Evolutionary conservation across 2,888 invertebrate genomes (phyloP).

Genomic region (Lampropteryx suffumata): DNA sequence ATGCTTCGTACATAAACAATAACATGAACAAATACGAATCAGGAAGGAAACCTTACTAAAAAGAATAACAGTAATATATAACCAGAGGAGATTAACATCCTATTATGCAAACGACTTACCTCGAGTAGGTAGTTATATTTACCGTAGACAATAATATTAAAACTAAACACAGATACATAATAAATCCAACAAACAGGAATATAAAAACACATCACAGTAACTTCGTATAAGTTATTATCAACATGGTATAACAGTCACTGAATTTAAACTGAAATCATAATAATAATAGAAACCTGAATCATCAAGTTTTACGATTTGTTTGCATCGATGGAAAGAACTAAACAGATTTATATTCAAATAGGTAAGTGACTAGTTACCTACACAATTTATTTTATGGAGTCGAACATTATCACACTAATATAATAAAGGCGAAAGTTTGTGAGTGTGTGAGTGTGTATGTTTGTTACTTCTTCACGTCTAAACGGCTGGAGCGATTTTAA

Average conservation of each 20-base stretch:
- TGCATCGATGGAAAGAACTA: conserved; percentile 26
- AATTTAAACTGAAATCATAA: too few relatives aligned
- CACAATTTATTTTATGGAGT: background rate
- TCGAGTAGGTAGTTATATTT: conserved; percentile 4
- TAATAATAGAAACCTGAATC: conserved; percentile 38
- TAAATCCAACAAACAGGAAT: conserved; percentile 7
- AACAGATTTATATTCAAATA: too few relatives aligned
- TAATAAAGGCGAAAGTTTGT: too few relatives aligned
- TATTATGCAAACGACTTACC: conserved; percentile 12
- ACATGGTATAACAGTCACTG: background rate
- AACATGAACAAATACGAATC: conserved; percentile 10
- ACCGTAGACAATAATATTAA: conserved; percentile 7
- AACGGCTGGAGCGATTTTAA: too few relatives aligned
- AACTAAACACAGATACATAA: background rate
- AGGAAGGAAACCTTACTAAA: conserved; percentile 23
- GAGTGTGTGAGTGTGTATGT: too few relatives aligned
- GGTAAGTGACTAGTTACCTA: too few relatives aligned
- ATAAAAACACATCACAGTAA: background rate
- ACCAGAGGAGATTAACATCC: conserved; percentile 11
- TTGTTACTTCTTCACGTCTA: too few relatives aligned
- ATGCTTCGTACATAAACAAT: conserved; percentile 17
- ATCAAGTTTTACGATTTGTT: conserved; percentile 39
- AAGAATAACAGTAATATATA: conserved; percentile 13
- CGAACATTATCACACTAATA: too few relatives aligned
- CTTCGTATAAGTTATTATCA: background rate